These are phyloP conservation scores for Glaucopsyche alexis DNA, from an alignment of 2,888 invertebrate species.

Conservation along the genomic window DNA sequence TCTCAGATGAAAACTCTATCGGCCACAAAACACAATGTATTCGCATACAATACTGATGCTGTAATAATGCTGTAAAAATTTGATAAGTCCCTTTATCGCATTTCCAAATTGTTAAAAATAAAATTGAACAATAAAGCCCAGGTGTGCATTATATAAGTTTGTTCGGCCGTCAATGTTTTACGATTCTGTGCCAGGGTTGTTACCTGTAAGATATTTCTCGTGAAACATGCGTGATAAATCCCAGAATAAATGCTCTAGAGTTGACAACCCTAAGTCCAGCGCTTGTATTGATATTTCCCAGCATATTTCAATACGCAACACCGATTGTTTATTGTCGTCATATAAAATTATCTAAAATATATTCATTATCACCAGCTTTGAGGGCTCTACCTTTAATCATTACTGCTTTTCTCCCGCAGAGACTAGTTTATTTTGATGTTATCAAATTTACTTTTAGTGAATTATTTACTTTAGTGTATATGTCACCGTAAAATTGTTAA, in stretches of 20 bases:
- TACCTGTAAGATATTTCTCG: not conserved
- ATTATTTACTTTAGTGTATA: too few relatives aligned
- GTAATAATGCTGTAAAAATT: not conserved
- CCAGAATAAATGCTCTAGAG: not conserved
- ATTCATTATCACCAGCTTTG: not conserved
- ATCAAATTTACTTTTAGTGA: too few relatives aligned
- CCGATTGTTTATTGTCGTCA: not conserved
- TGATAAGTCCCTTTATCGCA: slow-evolving; percentile 2
- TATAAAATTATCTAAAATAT: slow-evolving; percentile 8
- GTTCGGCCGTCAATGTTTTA: slow-evolving; percentile 13
- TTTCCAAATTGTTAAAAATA: slow-evolving; percentile 12
- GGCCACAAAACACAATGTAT: too few relatives aligned
- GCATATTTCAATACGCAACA: not conserved
- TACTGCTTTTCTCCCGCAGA: not conserved
- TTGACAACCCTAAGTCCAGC: not conserved
- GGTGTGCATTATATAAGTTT: slow-evolving; percentile 25
- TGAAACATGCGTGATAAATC: not conserved
- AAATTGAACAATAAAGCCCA: slow-evolving; percentile 22
- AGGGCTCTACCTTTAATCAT: not conserved
- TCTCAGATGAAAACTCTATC: too few relatives aligned
- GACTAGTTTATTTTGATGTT: not conserved
- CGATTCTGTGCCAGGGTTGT: not conserved
- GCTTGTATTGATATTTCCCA: slow-evolving; percentile 3
- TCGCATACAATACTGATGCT: not conserved
- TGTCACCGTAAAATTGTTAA: too few relatives aligned